phyloP scores from a whole-genome alignment of 35 echinoderm and acorn worm genomes.

The Apostichopus californicus region DNA sequence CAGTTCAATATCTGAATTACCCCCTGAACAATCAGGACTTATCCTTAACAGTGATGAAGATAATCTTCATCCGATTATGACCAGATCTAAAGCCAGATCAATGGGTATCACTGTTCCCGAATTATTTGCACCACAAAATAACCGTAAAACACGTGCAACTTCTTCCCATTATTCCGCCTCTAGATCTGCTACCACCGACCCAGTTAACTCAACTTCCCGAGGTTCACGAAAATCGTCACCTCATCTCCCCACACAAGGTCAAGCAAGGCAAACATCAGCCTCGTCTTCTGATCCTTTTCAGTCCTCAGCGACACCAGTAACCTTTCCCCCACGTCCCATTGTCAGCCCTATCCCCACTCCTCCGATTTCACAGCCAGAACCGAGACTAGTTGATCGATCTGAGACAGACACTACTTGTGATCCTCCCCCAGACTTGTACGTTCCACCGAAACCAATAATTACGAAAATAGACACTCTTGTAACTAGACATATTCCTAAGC shows the following conservation, averaged over 20 bases:
- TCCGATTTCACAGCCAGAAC: not conserved
- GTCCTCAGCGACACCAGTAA: too few relatives aligned
- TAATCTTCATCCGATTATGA: conserved; percentile 29
- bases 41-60: not conserved
- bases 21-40: not conserved
- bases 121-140: not conserved
- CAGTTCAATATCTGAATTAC: not conserved
- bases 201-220: too few relatives aligned
- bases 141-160: too few relatives aligned
- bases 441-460: not conserved
- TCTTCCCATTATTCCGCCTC: too few relatives aligned
- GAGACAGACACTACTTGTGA: not conserved
- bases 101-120: conserved; percentile 54
- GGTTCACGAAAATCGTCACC: too few relatives aligned
- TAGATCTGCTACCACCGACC: too few relatives aligned
- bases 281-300: too few relatives aligned
- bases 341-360: too few relatives aligned
- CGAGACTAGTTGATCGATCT: not conserved
- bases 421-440: not conserved
- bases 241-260: not conserved
- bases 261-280: too few relatives aligned
- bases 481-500: too few relatives aligned
- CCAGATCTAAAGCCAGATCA: conserved; percentile 28
- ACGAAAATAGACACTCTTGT: too few relatives aligned
- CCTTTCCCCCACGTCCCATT: too few relatives aligned